These are phyloP conservation scores for Steatornis caripensis DNA, from an alignment of 2,113 vertebrate species.

Conservation along the genomic window DNA sequence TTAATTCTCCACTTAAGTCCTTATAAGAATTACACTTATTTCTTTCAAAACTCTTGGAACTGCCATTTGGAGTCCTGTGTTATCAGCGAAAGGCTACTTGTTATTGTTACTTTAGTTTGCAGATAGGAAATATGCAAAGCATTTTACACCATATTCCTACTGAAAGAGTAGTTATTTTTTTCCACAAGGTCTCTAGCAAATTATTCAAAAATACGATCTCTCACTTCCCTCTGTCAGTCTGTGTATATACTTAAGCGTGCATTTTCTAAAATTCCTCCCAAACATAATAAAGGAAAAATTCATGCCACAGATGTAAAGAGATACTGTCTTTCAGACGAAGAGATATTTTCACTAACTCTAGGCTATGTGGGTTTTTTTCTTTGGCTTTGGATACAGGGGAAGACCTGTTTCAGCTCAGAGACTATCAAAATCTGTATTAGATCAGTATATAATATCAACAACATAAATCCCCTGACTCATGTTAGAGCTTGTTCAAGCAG, in stretches of 20 bases:
- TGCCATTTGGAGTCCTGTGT: background rate
- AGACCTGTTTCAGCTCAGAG: background rate
- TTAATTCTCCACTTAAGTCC: background rate
- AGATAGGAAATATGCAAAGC: background rate
- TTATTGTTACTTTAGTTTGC: background rate
- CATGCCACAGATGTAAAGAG: background rate
- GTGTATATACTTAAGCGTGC: background rate
- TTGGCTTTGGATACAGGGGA: background rate
- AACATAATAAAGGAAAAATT: background rate
- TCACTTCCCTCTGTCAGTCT: background rate
- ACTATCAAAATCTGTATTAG: background rate
- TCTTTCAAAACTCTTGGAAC: background rate
- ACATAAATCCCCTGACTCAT: background rate
- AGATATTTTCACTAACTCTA: background rate
- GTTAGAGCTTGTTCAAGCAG: background rate
- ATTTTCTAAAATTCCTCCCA: background rate
- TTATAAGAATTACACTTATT: background rate
- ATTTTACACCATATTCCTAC: background rate
- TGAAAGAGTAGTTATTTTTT: background rate
- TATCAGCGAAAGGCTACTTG: background rate
- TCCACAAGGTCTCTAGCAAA: background rate
- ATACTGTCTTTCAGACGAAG: background rate
- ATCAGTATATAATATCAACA: background rate
- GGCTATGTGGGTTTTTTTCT: background rate
- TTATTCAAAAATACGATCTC: background rate